Conservation (phyloP, 1,140 invertebrate species). For the Nephila pilipes region DNA sequence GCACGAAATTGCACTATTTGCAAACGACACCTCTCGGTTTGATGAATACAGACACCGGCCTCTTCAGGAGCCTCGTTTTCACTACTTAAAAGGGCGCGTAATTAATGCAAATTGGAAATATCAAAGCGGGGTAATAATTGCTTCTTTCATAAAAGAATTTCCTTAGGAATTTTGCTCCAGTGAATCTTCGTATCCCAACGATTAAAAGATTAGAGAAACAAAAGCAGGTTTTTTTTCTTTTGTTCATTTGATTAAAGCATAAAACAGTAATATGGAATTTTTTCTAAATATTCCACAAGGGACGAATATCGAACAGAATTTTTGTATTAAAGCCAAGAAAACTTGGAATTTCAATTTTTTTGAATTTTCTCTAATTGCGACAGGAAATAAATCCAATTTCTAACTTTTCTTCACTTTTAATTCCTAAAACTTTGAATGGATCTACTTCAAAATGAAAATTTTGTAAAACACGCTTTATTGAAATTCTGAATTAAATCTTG, state of each 20-base stretch:
- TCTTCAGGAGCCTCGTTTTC: neutral
- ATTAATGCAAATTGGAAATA: slow-evolving; percentile 29
- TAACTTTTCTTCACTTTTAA: too few relatives aligned
- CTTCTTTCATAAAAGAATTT: neutral
- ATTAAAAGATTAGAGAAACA: neutral
- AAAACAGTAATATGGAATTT: too few relatives aligned
- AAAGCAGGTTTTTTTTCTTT: neutral
- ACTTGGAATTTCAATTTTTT: too few relatives aligned
- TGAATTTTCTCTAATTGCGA: too few relatives aligned
- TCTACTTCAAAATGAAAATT: too few relatives aligned
- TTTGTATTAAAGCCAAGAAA: too few relatives aligned
- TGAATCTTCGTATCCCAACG: neutral
- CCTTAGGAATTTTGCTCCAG: neutral
- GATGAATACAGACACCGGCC: neutral
- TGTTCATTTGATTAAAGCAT: neutral
- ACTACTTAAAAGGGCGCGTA: neutral
- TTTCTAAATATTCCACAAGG: too few relatives aligned
- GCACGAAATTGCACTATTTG: slow-evolving; percentile 19
- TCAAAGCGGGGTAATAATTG: neutral
- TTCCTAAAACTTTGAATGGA: too few relatives aligned
- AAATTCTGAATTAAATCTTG: too few relatives aligned
- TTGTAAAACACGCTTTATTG: too few relatives aligned
- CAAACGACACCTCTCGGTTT: slow-evolving; percentile 4
- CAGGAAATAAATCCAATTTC: too few relatives aligned
- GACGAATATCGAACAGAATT: too few relatives aligned